A percentile compares a stretch with the other conserved stretches of the same genome.
Evolutionary conservation across 2,888 invertebrate genomes (phyloP).

Genomic region (Lasioglossum calceatum): DNA sequence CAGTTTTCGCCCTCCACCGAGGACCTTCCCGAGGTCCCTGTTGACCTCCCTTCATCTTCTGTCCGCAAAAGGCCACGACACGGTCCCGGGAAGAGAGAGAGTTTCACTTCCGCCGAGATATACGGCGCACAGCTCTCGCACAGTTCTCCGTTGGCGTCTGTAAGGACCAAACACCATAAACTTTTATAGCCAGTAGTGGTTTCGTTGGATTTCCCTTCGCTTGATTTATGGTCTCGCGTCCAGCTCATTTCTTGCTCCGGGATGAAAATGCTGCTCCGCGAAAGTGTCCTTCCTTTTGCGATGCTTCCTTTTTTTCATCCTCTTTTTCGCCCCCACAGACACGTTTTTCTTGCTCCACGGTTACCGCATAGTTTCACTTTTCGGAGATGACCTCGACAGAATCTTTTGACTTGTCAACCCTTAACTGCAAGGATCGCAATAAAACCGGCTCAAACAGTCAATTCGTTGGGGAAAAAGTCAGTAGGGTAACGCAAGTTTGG

Average conservation of each 20-base stretch:
- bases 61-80: conserved; percentile 49
- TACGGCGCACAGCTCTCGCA: conserved; percentile 44
- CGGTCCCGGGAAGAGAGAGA: conserved; percentile 33
- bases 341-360: background rate
- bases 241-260: conserved; percentile 19
- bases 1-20: conserved; percentile 11
- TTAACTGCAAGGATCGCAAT: background rate
- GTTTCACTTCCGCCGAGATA: conserved; percentile 76
- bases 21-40: conserved; percentile 23
- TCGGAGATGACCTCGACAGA: background rate
- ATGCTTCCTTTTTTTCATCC: conserved; percentile 13
- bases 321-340: background rate
- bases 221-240: conserved; percentile 79
- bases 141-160: conserved; percentile 32
- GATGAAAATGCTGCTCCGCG: conserved; percentile 55
- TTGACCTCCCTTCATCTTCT: conserved; percentile 44
- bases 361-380: conserved; percentile 36
- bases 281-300: conserved; percentile 48
- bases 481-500: background rate
- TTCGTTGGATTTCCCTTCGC: conserved; percentile 77
- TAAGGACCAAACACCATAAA: conserved; percentile 79
- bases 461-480: background rate
- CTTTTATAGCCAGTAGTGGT: conserved; percentile 81
- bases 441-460: background rate
- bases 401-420: conserved; percentile 41